Evolutionary conservation across 2,888 invertebrate species (phyloP).

Genomic region (Apamea crenata): DNA sequence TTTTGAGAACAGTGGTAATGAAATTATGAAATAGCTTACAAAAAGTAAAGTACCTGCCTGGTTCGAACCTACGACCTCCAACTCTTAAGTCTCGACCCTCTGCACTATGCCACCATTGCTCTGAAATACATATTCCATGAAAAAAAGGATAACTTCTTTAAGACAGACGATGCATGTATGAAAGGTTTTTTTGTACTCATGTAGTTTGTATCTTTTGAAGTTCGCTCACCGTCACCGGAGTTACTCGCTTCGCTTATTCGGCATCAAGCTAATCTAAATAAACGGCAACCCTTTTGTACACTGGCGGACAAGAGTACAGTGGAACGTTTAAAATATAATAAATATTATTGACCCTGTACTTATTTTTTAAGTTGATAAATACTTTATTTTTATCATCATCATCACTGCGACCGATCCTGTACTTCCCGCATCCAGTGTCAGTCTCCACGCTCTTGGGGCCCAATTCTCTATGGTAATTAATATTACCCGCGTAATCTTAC

Average conservation of each 20-base stretch:
- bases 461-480: too few species aligned
- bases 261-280: slow-evolving; percentile 65
- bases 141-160: neutral
- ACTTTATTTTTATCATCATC: neutral
- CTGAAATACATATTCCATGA: neutral
- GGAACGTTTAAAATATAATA: neutral
- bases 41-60: too few species aligned
- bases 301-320: slow-evolving; percentile 47
- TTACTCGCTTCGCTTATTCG: slow-evolving; percentile 56
- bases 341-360: neutral
- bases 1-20: too few species aligned
- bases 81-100: too few species aligned
- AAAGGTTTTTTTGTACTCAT: neutral
- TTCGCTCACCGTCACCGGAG: slow-evolving; percentile 55
- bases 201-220: slow-evolving; percentile 53
- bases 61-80: too few species aligned
- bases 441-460: too few species aligned
- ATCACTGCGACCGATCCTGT: neutral
- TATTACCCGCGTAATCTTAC: too few species aligned
- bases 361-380: neutral
- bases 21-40: too few species aligned
- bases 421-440: neutral
- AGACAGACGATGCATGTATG: neutral
- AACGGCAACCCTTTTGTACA: slow-evolving; percentile 60
- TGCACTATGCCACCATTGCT: neutral